These are phyloP conservation scores for Parazoanthus swiftii DNA, from an alignment of 92 coral and sea anemone species.

Conservation along the genomic window DNA sequence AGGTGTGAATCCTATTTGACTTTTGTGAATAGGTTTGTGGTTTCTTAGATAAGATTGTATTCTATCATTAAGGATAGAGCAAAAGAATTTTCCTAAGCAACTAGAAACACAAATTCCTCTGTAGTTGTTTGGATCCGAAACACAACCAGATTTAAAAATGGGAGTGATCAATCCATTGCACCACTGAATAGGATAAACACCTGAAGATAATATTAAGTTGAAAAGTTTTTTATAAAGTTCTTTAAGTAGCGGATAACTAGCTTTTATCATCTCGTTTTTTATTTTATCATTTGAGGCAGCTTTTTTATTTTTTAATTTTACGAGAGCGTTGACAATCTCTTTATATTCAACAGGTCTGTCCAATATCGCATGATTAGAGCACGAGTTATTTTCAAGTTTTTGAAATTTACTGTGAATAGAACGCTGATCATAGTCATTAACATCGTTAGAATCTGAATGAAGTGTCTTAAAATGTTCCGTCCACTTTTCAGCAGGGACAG, in stretches of 20 bases:
- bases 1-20: neutral
- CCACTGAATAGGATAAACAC: neutral
- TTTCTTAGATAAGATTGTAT: neutral
- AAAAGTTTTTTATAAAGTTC: neutral
- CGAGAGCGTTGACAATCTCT: neutral
- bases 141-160: neutral
- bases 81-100: no score
- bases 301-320: no score
- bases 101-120: neutral
- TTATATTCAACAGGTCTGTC: neutral
- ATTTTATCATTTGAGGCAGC: neutral
- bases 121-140: neutral
- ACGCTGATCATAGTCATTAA: neutral
- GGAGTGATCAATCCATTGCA: neutral
- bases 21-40: no score
- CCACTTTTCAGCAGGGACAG: neutral
- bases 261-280: neutral
- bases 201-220: neutral
- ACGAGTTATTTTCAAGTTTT: neutral
- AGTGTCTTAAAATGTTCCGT: neutral
- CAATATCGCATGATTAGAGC: neutral
- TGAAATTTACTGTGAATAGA: no score
- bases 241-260: neutral
- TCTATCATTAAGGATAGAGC: neutral
- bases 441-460: neutral